phyloP scores from a whole-genome alignment of 2,113 vertebrate species.

The Hippocampus abdominalis region DNA sequence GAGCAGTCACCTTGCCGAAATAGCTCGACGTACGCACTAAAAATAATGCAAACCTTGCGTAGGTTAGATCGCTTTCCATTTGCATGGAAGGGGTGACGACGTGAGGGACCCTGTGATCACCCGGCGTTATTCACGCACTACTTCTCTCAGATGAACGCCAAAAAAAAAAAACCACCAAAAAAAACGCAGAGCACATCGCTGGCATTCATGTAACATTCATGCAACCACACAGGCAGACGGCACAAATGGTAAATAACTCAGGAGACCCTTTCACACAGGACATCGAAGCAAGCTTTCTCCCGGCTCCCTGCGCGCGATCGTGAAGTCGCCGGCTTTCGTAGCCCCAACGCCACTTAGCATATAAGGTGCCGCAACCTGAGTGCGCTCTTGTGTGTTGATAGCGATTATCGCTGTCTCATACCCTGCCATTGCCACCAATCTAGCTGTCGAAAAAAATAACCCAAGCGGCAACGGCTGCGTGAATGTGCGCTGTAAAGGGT shows the following conservation, averaged over 20 bases:
- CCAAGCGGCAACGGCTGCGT: too few relatives aligned
- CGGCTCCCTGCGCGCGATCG: neutral
- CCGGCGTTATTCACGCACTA: neutral
- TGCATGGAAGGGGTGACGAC: neutral
- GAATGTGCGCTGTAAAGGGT: too few relatives aligned
- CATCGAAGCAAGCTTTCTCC: neutral
- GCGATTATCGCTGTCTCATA: neutral
- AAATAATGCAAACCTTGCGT: neutral
- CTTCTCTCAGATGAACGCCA: neutral
- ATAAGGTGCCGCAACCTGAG: neutral
- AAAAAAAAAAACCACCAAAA: neutral
- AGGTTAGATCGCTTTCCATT: neutral
- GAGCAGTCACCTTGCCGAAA: slow-evolving; percentile 4
- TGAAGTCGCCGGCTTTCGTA: neutral
- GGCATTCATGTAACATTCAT: slow-evolving; percentile 3
- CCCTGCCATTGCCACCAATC: neutral
- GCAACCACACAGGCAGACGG: neutral
- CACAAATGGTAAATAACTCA: neutral
- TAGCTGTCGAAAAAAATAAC: too few relatives aligned
- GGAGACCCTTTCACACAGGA: neutral
- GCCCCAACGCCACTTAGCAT: neutral
- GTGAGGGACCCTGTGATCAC: neutral
- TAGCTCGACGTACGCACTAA: neutral
- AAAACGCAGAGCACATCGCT: neutral
- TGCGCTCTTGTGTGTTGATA: neutral